phyloP scores from a whole-genome alignment of 2,113 vertebrate genomes.

The Phaethornis superciliosus region DNA sequence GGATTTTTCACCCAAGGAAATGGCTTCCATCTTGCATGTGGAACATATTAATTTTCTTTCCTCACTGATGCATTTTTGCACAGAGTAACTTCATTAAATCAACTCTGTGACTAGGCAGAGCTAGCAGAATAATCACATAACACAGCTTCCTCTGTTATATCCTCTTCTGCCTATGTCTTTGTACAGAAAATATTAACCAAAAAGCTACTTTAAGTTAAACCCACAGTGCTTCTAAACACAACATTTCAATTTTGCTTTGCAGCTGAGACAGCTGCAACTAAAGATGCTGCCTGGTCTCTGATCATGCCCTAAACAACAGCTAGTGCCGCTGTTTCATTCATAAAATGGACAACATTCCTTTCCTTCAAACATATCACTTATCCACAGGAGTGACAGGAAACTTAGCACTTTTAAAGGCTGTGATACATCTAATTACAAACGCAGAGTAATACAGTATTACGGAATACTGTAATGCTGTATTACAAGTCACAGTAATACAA shows the following conservation, averaged over 20 bases:
- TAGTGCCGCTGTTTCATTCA: not conserved
- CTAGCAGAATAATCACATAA: not conserved
- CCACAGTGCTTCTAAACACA: not conserved
- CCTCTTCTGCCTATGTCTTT: not conserved
- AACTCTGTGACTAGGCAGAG: not conserved
- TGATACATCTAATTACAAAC: not conserved
- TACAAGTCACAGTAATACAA: no score
- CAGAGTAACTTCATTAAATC: not conserved
- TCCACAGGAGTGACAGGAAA: not conserved
- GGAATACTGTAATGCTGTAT: no score
- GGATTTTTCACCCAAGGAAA: constrained; percentile 10
- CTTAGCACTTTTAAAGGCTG: not conserved
- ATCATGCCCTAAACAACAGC: not conserved
- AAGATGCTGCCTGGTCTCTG: not conserved
- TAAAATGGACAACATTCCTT: not conserved
- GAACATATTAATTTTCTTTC: constrained; percentile 9
- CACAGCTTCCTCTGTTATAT: not conserved
- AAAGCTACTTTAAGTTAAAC: not conserved
- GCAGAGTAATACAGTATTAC: not conserved
- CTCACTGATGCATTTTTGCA: not conserved
- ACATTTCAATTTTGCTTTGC: not conserved
- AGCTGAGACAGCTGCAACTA: not conserved
- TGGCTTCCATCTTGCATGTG: not conserved
- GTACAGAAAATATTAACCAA: not conserved
- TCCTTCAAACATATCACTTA: not conserved